These are phyloP conservation scores for Hyperoplus lanceolatus DNA, from an alignment of 2,797 vertebrate genomes.

Conservation along the genomic window DNA sequence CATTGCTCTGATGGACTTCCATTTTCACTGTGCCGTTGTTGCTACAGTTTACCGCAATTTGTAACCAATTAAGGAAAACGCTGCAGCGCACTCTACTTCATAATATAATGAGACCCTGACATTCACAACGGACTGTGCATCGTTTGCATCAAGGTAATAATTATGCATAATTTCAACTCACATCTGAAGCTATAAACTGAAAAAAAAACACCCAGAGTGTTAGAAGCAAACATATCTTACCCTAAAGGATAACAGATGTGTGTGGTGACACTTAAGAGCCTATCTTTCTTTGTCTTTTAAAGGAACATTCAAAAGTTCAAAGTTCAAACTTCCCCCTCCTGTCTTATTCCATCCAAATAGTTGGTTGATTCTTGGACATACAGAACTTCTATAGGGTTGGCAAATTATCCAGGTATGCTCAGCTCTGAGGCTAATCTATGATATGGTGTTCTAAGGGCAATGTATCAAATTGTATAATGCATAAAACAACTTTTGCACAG, in stretches of 20 bases:
- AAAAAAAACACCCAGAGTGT: not conserved
- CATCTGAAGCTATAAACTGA: not conserved
- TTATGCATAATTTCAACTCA: not conserved
- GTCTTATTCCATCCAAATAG: not conserved
- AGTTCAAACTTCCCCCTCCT: not conserved
- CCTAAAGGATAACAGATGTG: not conserved
- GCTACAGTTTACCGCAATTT: not conserved
- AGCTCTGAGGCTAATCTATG: not conserved
- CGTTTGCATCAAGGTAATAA: not conserved
- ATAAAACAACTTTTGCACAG: too few relatives aligned
- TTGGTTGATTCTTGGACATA: not conserved
- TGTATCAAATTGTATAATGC: not conserved
- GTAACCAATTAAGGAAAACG: not conserved
- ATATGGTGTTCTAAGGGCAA: not conserved
- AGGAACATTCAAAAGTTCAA: not conserved
- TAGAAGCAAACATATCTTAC: not conserved
- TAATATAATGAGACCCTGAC: not conserved
- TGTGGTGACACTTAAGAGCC: not conserved
- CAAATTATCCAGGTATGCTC: not conserved
- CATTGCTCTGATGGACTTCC: not conserved
- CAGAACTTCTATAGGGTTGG: not conserved
- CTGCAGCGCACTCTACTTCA: not conserved
- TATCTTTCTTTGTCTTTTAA: not conserved
- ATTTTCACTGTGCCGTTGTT: not conserved
- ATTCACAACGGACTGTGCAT: not conserved